Evolutionary conservation across 2,113 vertebrate genomes (phyloP).

Genomic region (Eonycteris spelaea): DNA sequence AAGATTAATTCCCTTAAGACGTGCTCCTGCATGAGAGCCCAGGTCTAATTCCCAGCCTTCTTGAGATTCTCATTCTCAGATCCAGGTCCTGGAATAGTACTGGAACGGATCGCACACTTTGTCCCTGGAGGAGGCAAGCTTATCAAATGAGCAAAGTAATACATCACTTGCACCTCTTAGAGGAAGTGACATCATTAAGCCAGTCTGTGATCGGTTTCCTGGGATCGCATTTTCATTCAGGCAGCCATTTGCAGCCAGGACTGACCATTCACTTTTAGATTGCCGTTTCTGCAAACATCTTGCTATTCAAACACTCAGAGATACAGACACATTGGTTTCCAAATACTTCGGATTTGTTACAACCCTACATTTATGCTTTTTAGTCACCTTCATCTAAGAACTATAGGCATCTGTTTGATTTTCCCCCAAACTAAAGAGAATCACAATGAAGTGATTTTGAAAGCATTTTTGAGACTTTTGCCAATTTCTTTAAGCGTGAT

Average conservation of each 20-base stretch:
- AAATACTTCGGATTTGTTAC: conserved; percentile 14
- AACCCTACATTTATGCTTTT: not conserved
- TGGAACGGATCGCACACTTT: not conserved
- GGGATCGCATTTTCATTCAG: not conserved
- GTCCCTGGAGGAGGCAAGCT: not conserved
- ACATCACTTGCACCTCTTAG: not conserved
- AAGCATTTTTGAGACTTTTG: conserved; percentile 38
- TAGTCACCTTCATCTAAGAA: not conserved
- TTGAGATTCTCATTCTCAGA: not conserved
- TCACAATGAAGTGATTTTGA: conserved; percentile 21
- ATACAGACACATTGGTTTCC: conserved; percentile 24
- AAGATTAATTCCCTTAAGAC: conserved; percentile 29
- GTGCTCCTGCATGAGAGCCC: not conserved
- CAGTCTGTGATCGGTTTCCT: not conserved
- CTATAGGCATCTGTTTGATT: not conserved
- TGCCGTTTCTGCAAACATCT: conserved; percentile 10
- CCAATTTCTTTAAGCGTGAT: not conserved
- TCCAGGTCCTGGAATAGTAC: not conserved
- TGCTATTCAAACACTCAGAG: conserved; percentile 27
- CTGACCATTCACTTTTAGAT: not conserved
- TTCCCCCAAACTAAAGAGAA: conserved; percentile 17
- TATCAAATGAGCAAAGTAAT: conserved; percentile 32
- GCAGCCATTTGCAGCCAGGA: not conserved
- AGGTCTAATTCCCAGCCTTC: not conserved
- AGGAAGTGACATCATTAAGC: not conserved